These are phyloP conservation scores for Gnathonemus longibarbis DNA, from an alignment of 2,113 vertebrate genomes.

Conservation along the genomic window DNA sequence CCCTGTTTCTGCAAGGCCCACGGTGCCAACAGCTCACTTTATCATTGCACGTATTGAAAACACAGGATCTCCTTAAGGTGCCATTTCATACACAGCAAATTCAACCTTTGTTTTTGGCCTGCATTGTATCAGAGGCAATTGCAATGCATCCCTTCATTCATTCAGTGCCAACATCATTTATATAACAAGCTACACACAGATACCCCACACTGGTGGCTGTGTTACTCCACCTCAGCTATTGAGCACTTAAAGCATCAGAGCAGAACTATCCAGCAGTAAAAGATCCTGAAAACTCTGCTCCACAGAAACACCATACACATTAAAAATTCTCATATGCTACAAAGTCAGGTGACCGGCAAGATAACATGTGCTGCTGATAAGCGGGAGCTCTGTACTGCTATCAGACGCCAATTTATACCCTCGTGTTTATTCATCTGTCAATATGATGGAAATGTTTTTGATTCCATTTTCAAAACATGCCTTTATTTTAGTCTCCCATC, in stretches of 20 bases:
- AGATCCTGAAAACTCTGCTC: neutral
- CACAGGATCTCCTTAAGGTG: neutral
- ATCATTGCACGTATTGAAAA: neutral
- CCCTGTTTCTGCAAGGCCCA: neutral
- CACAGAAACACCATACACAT: neutral
- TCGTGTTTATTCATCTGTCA: neutral
- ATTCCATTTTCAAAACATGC: neutral
- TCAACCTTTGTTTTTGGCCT: neutral
- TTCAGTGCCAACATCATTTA: neutral
- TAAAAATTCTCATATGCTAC: neutral
- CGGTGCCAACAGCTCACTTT: neutral
- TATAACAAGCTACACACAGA: neutral
- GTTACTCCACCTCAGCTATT: neutral
- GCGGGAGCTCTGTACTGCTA: neutral
- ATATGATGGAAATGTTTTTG: neutral
- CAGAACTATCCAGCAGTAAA: neutral
- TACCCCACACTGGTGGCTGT: neutral
- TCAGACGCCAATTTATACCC: neutral
- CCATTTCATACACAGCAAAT: neutral
- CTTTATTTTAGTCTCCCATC: neutral
- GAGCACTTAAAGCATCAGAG: neutral
- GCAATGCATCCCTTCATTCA: neutral
- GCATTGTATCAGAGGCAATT: neutral
- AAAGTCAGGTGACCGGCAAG: neutral
- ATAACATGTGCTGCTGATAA: neutral